Percentiles rank a stretch among this genome's conserved stretches.
These are phyloP conservation scores for Palythoa caribaeorum DNA, from an alignment of 92 coral and sea anemone species.

Conservation along the genomic window DNA sequence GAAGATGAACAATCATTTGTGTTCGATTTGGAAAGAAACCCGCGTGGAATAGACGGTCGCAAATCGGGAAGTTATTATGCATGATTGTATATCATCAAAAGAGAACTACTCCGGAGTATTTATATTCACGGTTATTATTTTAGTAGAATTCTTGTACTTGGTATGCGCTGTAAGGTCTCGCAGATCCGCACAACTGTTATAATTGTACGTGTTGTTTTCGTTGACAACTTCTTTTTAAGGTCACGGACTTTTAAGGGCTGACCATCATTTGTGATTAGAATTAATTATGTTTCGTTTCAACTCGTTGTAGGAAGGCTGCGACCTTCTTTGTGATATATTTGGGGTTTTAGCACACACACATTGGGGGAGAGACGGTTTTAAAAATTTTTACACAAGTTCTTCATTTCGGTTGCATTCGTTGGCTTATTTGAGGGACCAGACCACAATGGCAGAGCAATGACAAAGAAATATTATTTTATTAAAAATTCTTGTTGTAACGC, in stretches of 20 bases:
- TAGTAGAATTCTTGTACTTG: background rate
- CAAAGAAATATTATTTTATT: background rate
- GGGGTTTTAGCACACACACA: background rate
- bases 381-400: background rate
- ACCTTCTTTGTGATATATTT: background rate
- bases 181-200: background rate
- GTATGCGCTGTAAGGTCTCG: background rate
- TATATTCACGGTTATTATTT: constrained; percentile 7
- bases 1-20: background rate
- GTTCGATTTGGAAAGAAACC: constrained; percentile 16
- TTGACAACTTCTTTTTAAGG: constrained; percentile 15
- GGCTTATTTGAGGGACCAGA: background rate
- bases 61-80: background rate
- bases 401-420: background rate
- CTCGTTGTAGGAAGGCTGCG: background rate
- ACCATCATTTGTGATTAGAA: background rate
- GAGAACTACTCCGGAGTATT: background rate
- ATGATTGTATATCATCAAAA: background rate
- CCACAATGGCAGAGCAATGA: background rate
- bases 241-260: constrained; percentile 6
- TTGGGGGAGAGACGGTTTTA: background rate
- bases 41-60: background rate
- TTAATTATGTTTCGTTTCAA: background rate
- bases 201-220: background rate
- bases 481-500: background rate